A percentile compares a stretch with the other conserved stretches of the same genome.
phyloP scores from a whole-genome alignment of 2,797 vertebrate species.

The Gallinago nigripennis region DNA sequence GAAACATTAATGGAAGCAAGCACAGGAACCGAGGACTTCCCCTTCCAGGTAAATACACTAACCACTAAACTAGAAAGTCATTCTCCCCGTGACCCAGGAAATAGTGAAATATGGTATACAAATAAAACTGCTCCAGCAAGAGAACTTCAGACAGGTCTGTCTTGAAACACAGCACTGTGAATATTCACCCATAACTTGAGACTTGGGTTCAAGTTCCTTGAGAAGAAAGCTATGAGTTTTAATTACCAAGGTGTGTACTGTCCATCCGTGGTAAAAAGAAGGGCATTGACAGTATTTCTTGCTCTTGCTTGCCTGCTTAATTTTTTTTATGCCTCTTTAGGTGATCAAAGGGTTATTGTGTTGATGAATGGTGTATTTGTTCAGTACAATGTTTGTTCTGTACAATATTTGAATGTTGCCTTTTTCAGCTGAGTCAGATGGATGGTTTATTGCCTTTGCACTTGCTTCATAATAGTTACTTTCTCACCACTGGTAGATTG shows the following conservation, averaged over 20 bases:
- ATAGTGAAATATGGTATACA: constrained; percentile 34
- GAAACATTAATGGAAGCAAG: constrained; percentile 32
- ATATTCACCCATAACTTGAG: constrained; percentile 53
- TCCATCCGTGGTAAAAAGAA: constrained; percentile 12
- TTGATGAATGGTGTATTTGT: constrained; percentile 22
- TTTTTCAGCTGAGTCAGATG: neutral
- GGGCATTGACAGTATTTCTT: constrained; percentile 21
- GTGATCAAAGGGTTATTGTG: constrained; percentile 1
- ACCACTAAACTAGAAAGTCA: constrained; percentile 41
- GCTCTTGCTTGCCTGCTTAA: constrained; percentile 50
- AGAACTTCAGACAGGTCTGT: constrained; percentile 58
- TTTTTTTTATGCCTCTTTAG: constrained; percentile 25
- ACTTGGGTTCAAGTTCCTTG: constrained; percentile 56
- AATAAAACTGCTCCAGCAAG: constrained; percentile 56
- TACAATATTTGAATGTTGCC: neutral
- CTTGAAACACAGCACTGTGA: constrained; percentile 49
- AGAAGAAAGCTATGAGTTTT: constrained; percentile 48
- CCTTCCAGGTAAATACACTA: constrained; percentile 51
- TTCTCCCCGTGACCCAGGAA: constrained; percentile 35
- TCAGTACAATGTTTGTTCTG: neutral
- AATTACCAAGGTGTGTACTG: constrained; percentile 60
- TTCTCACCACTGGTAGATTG: neutral
- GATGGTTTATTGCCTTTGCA: neutral
- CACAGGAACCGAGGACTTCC: constrained; percentile 61
- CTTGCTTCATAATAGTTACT: neutral